Evolutionary conservation across 1,140 invertebrate genomes (phyloP), one percentile per base, ranked within the genome.

Genomic region (Arctopsyche grandis): DNA sequence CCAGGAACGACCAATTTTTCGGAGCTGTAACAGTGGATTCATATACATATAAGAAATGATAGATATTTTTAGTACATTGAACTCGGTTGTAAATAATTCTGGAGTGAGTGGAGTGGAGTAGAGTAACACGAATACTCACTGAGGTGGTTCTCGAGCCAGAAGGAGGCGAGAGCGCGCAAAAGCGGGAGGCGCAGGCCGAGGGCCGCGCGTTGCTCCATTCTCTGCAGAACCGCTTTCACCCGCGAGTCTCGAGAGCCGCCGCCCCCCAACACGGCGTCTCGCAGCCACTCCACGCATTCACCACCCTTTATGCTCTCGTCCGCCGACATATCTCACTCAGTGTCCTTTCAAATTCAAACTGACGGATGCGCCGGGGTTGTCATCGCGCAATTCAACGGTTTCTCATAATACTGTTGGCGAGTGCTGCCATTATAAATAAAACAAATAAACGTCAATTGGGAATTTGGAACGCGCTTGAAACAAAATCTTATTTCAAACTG

Each of bases 1-100:
- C 88, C 26, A 89, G 81, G 56, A 81, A 84, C n/a, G 83, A 75
- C 87, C 87, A 89, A 86, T 87, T 87, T 46, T 84, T 84, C 29
- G 87, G 84, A 10, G 87, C 88, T 89, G 79, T 12, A 79, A 70
- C 21, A 12, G 19, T 16, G 16, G 4, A n/a, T n/a, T n/a, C n/a
- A n/a, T n/a, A n/a, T n/a, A n/a, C n/a, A n/a, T n/a, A n/a, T n/a
- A 46, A 5, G 14, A 46, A 5, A 46, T 46, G 14, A 9, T 46
- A 46, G 44, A 46, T 46, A n/a, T n/a, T n/a, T n/a, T n/a, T n/a
- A n/a, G n/a, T n/a, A n/a, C n/a, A n/a, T n/a, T n/a, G n/a, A n/a
- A n/a, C n/a, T n/a, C n/a, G n/a, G n/a, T n/a, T n/a, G n/a, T n/a
- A n/a, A n/a, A n/a, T n/a, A n/a, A n/a, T n/a, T n/a, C n/a, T n/a